These are phyloP conservation scores for Nephrotoma guestfalica DNA, from an alignment of 2,888 invertebrate genomes.

Conservation along the genomic window DNA sequence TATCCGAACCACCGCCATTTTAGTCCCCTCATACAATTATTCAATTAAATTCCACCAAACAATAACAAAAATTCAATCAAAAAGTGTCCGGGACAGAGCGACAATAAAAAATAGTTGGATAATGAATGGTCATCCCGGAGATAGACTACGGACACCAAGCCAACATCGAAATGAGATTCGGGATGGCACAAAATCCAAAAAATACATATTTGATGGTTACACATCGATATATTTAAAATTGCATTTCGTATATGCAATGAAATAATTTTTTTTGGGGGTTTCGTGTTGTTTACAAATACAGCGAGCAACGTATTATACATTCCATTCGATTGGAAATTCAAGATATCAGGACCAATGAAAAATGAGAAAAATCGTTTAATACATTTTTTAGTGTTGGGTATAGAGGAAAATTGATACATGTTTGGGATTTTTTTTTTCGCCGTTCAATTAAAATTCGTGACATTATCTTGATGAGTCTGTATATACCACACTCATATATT, in stretches of 20 bases:
- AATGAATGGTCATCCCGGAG: neutral
- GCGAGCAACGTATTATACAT: neutral
- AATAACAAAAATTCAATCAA: neutral
- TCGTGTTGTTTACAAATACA: neutral
- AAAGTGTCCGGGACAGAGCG: neutral
- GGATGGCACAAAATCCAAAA: neutral
- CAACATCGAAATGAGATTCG: neutral
- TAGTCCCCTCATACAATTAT: neutral
- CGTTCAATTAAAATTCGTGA: conserved; percentile 5
- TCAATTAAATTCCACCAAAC: neutral
- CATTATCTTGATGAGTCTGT: conserved; percentile 3
- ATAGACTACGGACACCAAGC: neutral
- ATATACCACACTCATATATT: neutral
- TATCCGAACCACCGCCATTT: too few species aligned
- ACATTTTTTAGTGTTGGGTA: neutral
- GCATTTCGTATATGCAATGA: neutral
- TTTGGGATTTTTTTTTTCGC: neutral
- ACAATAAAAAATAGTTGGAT: neutral
- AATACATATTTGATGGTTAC: neutral
- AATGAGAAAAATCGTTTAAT: neutral
- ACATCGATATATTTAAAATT: neutral
- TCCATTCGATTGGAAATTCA: neutral
- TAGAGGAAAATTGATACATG: neutral
- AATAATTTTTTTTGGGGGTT: neutral
- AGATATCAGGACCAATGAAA: neutral